These are phyloP conservation scores for Jordanella pulchra DNA, from an alignment of 2,797 vertebrate genomes.

Conservation along the genomic window DNA sequence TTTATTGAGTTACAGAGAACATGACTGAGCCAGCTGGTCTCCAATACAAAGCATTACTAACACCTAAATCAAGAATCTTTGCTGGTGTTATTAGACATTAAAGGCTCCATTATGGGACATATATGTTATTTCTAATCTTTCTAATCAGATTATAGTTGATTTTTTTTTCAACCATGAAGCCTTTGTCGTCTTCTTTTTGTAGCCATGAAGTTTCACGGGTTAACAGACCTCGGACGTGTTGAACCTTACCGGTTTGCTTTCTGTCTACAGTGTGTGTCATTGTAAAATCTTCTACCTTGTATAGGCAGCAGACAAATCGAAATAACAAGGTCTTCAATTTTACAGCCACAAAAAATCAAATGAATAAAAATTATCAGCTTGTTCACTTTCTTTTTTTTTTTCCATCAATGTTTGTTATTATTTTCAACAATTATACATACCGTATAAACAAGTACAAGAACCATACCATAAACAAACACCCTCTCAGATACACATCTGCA, in stretches of 20 bases:
- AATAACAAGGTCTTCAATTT: not conserved
- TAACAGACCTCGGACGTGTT: not conserved
- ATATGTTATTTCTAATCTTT: constrained; percentile 42
- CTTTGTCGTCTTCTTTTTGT: not conserved
- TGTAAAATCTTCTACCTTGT: not conserved
- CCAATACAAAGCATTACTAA: constrained; percentile 38
- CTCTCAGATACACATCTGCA: no score
- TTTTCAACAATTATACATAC: no score
- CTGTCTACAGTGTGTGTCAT: not conserved
- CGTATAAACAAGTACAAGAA: no score
- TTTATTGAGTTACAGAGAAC: constrained; percentile 63
- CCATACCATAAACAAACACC: no score
- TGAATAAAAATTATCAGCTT: not conserved
- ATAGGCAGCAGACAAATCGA: not conserved
- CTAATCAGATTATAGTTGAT: constrained; percentile 26
- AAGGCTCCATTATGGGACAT: constrained; percentile 5
- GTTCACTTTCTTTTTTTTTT: not conserved
- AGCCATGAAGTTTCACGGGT: not conserved
- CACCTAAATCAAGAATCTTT: constrained; percentile 35
- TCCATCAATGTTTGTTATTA: no score
- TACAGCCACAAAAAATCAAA: not conserved
- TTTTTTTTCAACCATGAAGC: constrained; percentile 1
- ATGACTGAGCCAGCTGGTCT: constrained; percentile 34
- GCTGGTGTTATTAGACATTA: constrained; percentile 8
- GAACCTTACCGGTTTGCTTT: not conserved